phyloP scores from a whole-genome alignment of 2,797 vertebrate genomes.

The Dicrostonyx torquatus region DNA sequence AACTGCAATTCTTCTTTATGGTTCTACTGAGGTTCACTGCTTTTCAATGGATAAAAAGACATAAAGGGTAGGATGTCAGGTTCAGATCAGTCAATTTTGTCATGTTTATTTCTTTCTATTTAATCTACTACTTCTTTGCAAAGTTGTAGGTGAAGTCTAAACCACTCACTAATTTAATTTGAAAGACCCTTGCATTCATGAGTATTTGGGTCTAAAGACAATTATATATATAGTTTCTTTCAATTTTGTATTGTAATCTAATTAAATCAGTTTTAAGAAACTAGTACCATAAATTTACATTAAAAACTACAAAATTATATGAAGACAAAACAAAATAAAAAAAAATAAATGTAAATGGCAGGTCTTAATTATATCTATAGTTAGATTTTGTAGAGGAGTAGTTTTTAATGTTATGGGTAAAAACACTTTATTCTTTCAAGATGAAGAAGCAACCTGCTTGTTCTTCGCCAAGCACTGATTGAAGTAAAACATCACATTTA shows the following conservation, averaged over 20 bases:
- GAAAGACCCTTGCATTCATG: not conserved
- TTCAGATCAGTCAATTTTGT: not conserved
- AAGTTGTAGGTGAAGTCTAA: not conserved
- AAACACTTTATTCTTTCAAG: not conserved
- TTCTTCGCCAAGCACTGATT: not conserved
- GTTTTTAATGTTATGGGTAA: not conserved
- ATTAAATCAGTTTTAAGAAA: constrained; percentile 8
- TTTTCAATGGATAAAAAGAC: not conserved
- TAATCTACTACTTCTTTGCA: not conserved
- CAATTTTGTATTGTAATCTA: not conserved
- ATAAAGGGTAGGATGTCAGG: not conserved
- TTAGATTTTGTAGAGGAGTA: not conserved
- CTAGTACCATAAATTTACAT: not conserved
- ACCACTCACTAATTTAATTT: not conserved
- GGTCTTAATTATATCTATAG: no score
- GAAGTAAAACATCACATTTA: not conserved
- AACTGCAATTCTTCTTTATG: not conserved
- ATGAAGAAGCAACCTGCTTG: not conserved
- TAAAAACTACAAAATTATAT: not conserved
- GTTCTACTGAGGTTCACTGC: not conserved
- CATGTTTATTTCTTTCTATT: not conserved
- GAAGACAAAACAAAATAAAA: not conserved
- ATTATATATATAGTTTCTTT: not conserved
- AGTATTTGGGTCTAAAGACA: not conserved
- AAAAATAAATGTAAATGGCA: not conserved